Conservation (phyloP, 2,888 invertebrate species). For the Drosophila barbarae region DNA sequence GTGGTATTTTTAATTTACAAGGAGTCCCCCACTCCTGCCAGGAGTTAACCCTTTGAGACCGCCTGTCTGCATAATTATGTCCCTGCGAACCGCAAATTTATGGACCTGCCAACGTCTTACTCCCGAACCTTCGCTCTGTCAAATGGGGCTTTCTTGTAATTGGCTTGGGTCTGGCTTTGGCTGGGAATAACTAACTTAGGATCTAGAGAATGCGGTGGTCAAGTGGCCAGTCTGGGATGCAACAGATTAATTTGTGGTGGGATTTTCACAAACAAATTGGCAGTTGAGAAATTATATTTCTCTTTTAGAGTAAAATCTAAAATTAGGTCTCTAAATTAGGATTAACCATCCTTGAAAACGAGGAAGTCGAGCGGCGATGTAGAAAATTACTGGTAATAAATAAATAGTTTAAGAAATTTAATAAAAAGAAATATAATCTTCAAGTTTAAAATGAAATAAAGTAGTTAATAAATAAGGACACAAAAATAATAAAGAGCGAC, state of each 20-base stretch:
- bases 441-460: too few species aligned
- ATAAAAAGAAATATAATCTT: too few species aligned
- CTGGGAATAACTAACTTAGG: background rate
- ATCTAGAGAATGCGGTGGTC: slow-evolving; percentile 15
- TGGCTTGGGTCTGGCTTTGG: slow-evolving; percentile 47
- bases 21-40: background rate
- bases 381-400: too few species aligned
- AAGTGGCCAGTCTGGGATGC: slow-evolving; percentile 32
- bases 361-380: too few species aligned
- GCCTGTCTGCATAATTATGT: slow-evolving; percentile 61
- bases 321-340: too few species aligned
- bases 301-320: too few species aligned
- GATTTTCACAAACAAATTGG: background rate
- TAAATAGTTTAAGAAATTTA: too few species aligned
- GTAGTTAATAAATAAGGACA: too few species aligned
- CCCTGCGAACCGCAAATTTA: slow-evolving; percentile 51
- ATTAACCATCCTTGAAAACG: too few species aligned
- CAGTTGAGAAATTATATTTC: background rate
- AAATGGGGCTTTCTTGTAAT: slow-evolving; percentile 58
- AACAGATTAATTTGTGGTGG: slow-evolving; percentile 39
- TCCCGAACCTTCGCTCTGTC: slow-evolving; percentile 52
- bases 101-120: slow-evolving; percentile 51
- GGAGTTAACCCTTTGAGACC: slow-evolving; percentile 50
- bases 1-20: slow-evolving; percentile 72
- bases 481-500: too few species aligned